phyloP scores from a whole-genome alignment of 92 coral and sea anemone genomes.

The Galaxea fascicularis region DNA sequence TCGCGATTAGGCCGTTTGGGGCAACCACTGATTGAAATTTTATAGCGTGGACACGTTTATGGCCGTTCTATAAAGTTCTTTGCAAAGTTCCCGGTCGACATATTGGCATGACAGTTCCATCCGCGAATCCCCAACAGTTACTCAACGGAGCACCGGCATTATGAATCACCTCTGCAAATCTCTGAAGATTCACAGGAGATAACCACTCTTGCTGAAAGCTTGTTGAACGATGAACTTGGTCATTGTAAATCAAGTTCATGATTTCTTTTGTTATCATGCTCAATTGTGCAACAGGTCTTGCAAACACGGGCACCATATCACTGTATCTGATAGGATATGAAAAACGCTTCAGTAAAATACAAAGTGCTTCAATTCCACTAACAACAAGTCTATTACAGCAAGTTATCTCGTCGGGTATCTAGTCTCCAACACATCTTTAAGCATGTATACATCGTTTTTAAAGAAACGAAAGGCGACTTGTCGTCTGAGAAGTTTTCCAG shows the following conservation, averaged over 20 bases:
- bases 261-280: conserved; percentile 22
- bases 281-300: conserved; percentile 42
- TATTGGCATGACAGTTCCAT: conserved; percentile 42
- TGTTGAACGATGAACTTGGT: conserved; percentile 6
- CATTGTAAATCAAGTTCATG: conserved; percentile 19
- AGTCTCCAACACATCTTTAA: not conserved
- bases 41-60: conserved; percentile 22
- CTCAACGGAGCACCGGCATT: conserved; percentile 27
- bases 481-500: not conserved
- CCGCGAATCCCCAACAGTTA: conserved; percentile 49
- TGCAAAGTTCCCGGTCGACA: conserved; percentile 51
- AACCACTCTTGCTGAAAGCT: conserved; percentile 41
- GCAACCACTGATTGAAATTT: conserved; percentile 50
- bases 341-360: conserved; percentile 20
- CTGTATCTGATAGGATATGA: conserved; percentile 19
- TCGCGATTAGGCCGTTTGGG: conserved; percentile 52
- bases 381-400: conserved; percentile 1
- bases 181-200: conserved; percentile 24
- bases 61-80: conserved; percentile 42
- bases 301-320: conserved; percentile 30
- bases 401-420: not conserved
- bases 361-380: not conserved
- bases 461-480: not conserved
- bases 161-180: conserved; percentile 43
- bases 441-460: not conserved